Base-by-base conservation (phyloP, 92 coral and sea anemone species). In the Hydrozoanthus gracilis region DNA sequence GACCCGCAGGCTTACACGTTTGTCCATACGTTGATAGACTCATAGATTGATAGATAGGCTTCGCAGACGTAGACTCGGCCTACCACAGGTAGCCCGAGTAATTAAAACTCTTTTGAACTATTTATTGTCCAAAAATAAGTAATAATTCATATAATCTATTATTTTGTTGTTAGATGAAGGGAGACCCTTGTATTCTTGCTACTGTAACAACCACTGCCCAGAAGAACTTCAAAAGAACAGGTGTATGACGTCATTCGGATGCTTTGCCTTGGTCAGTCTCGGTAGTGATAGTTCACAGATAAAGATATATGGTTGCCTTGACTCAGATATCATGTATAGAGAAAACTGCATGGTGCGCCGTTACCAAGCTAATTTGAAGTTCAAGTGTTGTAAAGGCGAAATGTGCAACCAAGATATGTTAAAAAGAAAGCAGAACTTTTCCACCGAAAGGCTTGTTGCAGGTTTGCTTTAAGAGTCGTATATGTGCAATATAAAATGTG, bases 361-460 rank as follows among this genome's bases (percentile, higher is more conserved):
- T 0, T 76, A 77, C 8, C 89, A 46, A 8, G 11, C 66, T n/a
- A n/a, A n/a, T 15, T 66, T 74, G 11, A 83, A 54, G 60, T 76
- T 93, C 49, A 88, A 88, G 48, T 93, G 96, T 51, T 93, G 96
- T 61, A 77, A 51, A n/a, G 77, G 88, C 46, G 89, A 91, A 44
- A 86, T 91, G 92, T 93, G 96, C 44, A 70, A 70, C 54, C 54
- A 8, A 71, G 74, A 39, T 6, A 46, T 73, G 67, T 51, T 70
- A 7, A 8, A n/a, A 27, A 67, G 87, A 45, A 35, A 71, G 17
- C 73, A 64, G 3, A 18, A 10, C 4, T 20, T 80, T 54, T 14
- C 5, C 62, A 18, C 85, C 61, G 20, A 66, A 80, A 74, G 73
- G 45, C 74, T 80, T 4, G 73, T 65, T 17, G 85, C 74, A 80